Evolutionary conservation across 2,888 invertebrate species (phyloP), one percentile per base, ranked within the genome.

Genomic region (Ashinkailepas kermadecensis): DNA sequence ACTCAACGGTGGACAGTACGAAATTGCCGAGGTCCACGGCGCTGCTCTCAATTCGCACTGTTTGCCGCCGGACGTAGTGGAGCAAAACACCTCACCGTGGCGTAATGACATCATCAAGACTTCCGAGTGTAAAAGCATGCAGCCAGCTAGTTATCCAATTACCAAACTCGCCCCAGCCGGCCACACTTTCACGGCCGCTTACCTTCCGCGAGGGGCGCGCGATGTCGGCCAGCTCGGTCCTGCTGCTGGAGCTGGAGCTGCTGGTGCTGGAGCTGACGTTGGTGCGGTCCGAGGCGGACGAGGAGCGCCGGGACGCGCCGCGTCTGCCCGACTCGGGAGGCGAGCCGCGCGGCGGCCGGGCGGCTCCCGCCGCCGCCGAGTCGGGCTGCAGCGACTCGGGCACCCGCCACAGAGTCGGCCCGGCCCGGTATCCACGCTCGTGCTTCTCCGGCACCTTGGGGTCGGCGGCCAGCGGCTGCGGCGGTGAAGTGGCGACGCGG

Each of bases 401-500:
- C 74, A 74, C 74, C 7, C 74, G 74, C 74, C 74, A 74, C 74
- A 74, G 56, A 6, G 74, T 74, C 10, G 74, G 74, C 18, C 74
- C 74, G 74, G 74, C 74, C 8, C 74, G 74, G 56, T 74, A 74
- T 54, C 74, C 74, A 21, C 74, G 74, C 74, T 74, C 74, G 56
- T 74, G 74, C 74, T 74, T 74, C 74, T 74, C 74, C 13, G 74
- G 74, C 54, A 74, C 74, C 74, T 74, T 74, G 74, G 74, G 74
- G 74, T 74, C 74, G 74, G 74, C 74, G 15, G 59, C 59, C 54
- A 9, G 18, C 18, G 74, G 54, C 21, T 74, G 74, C 18, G 74
- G 21, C 74, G 74, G 59, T 13, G 59, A 59, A 11, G 82, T 79
- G 67, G 82, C 83, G 64, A 81, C 80, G 58, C 82, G 83, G 57